These are phyloP conservation scores for Agonopterix heracliana DNA, from an alignment of 2,888 invertebrate species.

Conservation along the genomic window DNA sequence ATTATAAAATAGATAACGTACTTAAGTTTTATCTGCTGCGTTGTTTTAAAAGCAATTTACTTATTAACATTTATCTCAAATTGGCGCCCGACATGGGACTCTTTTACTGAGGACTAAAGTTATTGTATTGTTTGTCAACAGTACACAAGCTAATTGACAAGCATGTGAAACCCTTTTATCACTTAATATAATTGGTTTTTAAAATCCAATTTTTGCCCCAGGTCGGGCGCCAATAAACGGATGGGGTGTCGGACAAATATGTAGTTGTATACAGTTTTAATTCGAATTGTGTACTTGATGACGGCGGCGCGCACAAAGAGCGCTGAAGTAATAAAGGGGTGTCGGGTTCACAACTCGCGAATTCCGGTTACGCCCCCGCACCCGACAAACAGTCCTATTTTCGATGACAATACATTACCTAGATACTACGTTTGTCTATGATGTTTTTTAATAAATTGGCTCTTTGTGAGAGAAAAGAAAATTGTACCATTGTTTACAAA, in stretches of 20 bases:
- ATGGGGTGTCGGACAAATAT: slow-evolving; percentile 37
- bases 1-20: no score
- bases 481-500: neutral
- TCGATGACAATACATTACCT: slow-evolving; percentile 1
- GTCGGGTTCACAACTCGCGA: slow-evolving; percentile 48
- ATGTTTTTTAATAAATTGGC: no score
- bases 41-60: no score
- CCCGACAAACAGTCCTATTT: slow-evolving; percentile 12
- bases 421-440: neutral
- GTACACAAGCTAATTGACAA: no score
- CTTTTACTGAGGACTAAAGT: no score
- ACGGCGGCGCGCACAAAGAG: slow-evolving; percentile 54
- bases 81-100: no score
- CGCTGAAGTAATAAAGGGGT: slow-evolving; percentile 69
- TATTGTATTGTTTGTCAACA: no score
- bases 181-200: neutral
- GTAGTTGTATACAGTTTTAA: slow-evolving; percentile 56
- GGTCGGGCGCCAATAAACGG: slow-evolving; percentile 47
- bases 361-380: neutral
- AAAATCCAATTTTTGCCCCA: slow-evolving; percentile 21
- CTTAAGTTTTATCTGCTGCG: no score
- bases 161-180: neutral
- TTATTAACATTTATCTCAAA: no score
- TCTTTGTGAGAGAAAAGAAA: neutral
- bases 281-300: slow-evolving; percentile 59